Conservation (phyloP, 2,797 vertebrate species). For the Pogonophryne albipinna region DNA sequence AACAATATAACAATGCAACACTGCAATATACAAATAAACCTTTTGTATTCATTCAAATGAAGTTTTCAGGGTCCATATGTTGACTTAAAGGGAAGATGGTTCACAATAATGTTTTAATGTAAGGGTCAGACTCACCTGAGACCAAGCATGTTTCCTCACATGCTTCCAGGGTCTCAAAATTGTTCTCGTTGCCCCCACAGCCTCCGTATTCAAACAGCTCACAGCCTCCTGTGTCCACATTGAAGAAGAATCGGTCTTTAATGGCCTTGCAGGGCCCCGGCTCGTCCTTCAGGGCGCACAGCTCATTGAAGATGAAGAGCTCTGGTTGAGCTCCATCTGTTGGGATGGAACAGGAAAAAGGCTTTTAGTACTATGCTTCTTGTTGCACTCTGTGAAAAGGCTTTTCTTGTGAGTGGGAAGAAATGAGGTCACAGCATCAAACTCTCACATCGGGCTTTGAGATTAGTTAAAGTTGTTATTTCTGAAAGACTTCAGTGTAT, state of each 20-base stretch:
- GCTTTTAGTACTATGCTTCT: conserved; percentile 39
- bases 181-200: conserved; percentile 92
- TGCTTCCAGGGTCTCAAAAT: conserved; percentile 85
- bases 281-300: conserved; percentile 89
- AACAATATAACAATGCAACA: conserved; percentile 26
- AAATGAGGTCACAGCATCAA: conserved; percentile 63
- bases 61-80: no score
- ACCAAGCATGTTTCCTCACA: conserved; percentile 87
- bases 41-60: neutral
- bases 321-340: conserved; percentile 67
- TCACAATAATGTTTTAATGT: neutral
- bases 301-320: conserved; percentile 81
- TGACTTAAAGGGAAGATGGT: neutral
- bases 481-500: conserved; percentile 45
- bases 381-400: conserved; percentile 2
- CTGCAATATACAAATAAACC: neutral
- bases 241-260: conserved; percentile 86
- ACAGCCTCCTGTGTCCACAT: conserved; percentile 83
- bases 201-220: conserved; percentile 91
- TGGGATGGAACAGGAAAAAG: conserved; percentile 33
- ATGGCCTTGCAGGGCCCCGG: conserved; percentile 89
- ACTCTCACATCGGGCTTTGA: conserved; percentile 56
- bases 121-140: conserved; percentile 81
- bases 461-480: conserved; percentile 54
- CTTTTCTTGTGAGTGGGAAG: neutral